A percentile compares a stretch with the other conserved stretches of the same genome.
Conservation (phyloP, 2,888 invertebrate genomes). For the Amphipyra berbera region DNA sequence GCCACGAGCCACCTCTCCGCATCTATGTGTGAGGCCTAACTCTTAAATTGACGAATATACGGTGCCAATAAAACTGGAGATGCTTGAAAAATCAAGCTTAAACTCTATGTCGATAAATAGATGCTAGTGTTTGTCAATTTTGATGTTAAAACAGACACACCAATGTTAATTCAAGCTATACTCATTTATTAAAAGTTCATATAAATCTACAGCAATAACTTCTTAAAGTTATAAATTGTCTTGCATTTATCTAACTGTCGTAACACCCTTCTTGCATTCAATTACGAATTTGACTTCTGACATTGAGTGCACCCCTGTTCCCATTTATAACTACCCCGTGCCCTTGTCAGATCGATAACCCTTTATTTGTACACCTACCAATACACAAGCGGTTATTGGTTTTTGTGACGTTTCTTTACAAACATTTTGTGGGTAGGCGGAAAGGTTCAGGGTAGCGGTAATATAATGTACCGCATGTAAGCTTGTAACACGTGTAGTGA, state of each 20-base stretch:
- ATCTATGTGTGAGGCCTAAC: slow-evolving; percentile 46
- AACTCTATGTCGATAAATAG: background rate
- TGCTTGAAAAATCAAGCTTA: slow-evolving; percentile 15
- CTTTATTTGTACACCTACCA: slow-evolving; percentile 52
- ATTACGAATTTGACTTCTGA: slow-evolving; percentile 53
- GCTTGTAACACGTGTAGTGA: no score
- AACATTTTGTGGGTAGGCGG: slow-evolving; percentile 23
- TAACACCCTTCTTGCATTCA: slow-evolving; percentile 40
- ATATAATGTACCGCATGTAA: background rate
- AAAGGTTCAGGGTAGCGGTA: slow-evolving; percentile 38
- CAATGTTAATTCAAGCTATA: background rate
- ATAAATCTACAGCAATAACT: background rate
- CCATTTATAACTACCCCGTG: slow-evolving; percentile 43
- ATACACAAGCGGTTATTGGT: slow-evolving; percentile 47
- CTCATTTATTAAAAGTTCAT: background rate
- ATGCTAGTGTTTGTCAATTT: no score
- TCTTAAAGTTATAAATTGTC: slow-evolving; percentile 13
- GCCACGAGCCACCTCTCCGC: slow-evolving; percentile 63
- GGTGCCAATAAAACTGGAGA: slow-evolving; percentile 54
- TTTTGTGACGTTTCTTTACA: slow-evolving; percentile 42
- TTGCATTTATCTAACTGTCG: slow-evolving; percentile 45
- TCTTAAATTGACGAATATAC: slow-evolving; percentile 60
- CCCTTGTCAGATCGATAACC: slow-evolving; percentile 64
- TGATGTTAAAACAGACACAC: no score
- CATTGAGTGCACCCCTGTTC: slow-evolving; percentile 47